Conservation (phyloP, 2,113 vertebrate species). For the Odontesthes bonariensis region DNA sequence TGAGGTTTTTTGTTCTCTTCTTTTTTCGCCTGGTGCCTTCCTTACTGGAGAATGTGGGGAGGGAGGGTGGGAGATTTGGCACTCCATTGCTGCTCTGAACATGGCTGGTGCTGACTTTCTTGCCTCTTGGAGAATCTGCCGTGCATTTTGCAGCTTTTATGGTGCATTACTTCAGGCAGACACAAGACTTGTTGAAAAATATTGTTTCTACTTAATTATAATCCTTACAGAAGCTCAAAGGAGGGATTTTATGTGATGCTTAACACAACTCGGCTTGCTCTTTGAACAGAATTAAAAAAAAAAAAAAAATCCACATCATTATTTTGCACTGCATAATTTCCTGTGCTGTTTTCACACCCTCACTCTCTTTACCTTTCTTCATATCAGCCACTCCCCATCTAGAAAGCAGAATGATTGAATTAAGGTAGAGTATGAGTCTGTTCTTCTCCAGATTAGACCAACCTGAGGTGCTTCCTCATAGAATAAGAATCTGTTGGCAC, state of each 20-base stretch:
- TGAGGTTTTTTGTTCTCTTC: conserved; percentile 3
- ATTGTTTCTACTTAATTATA: not conserved
- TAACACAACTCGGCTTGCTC: no score
- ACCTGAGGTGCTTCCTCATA: conserved; percentile 2
- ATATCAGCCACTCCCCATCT: conserved; percentile 35
- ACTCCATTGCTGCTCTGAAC: conserved; percentile 49
- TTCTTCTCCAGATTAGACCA: conserved; percentile 14
- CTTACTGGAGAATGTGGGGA: conserved; percentile 50
- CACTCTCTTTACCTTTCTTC: conserved; percentile 7
- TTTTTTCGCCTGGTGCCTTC: conserved; percentile 25
- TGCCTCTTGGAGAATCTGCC: conserved; percentile 17
- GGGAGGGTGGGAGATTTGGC: conserved; percentile 68
- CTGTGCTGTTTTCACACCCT: not conserved
- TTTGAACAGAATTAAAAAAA: no score
- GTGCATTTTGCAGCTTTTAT: conserved; percentile 14
- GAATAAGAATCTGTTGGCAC: not conserved
- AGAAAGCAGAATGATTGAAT: conserved; percentile 17
- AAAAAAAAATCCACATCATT: not conserved
- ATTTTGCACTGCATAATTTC: not conserved
- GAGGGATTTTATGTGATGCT: not conserved
- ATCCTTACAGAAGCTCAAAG: not conserved
- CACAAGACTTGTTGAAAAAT: not conserved
- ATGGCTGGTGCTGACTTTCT: conserved; percentile 40
- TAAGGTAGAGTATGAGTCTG: conserved; percentile 31
- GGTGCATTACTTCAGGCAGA: not conserved